A percentile compares a stretch with the other conserved stretches of the same genome.
phyloP scores from a whole-genome alignment of 2,797 vertebrate genomes.

The Rhinichthys osculus region DNA sequence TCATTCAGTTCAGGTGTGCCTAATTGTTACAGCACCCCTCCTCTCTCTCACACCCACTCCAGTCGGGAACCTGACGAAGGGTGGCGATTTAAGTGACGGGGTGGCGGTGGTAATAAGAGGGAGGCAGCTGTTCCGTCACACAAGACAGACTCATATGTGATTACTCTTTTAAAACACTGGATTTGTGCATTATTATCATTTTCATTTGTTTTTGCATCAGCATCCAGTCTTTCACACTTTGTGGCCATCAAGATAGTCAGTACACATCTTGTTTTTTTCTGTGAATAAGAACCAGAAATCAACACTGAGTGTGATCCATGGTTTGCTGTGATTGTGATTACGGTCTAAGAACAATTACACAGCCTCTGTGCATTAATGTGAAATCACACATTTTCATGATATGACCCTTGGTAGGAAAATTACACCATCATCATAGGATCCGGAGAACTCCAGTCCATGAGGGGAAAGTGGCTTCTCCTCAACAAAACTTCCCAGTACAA shows the following conservation, averaged over 20 bases:
- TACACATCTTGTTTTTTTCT: neutral
- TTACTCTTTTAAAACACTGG: neutral
- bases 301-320: neutral
- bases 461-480: neutral
- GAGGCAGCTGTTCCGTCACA: neutral
- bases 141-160: neutral
- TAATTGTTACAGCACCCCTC: too few relatives aligned
- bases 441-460: neutral
- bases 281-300: neutral
- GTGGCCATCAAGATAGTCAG: neutral
- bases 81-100: too few relatives aligned
- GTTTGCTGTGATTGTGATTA: conserved; percentile 8
- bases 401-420: neutral
- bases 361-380: neutral
- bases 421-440: neutral
- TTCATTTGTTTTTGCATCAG: neutral
- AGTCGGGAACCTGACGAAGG: neutral
- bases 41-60: too few relatives aligned
- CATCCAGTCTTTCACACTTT: neutral
- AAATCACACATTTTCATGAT: neutral
- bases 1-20: too few relatives aligned
- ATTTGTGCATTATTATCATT: neutral
- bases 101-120: neutral
- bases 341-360: neutral
- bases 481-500: neutral